Conservation (phyloP, 53 echinoderm and acorn worm species). For the Apostichopus leukothele region DNA sequence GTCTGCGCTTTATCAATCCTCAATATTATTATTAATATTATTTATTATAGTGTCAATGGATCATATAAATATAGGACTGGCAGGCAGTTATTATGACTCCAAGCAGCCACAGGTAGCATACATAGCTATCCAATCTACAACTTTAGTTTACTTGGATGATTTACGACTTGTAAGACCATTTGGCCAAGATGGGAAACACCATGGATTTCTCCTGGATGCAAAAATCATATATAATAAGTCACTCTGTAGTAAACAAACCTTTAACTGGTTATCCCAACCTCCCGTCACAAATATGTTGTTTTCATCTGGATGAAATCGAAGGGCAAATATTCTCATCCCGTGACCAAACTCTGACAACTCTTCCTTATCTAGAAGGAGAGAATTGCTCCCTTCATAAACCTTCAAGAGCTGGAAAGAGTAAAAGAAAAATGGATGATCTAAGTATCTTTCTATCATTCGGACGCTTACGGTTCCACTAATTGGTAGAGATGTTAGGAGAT, state of each 20-base stretch:
- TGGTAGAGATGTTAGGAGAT: no score
- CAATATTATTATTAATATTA: no score
- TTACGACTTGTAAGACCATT: no score
- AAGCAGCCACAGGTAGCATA: neutral
- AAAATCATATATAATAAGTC: neutral
- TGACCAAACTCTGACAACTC: constrained; percentile 76
- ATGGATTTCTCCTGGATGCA: no score
- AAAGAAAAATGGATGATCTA: neutral
- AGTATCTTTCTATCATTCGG: no score
- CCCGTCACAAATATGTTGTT: constrained; percentile 86
- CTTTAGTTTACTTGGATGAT: no score
- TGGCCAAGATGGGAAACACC: no score
- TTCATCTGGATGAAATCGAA: constrained; percentile 86
- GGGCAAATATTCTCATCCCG: constrained; percentile 88
- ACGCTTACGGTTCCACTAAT: no score
- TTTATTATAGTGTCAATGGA: no score
- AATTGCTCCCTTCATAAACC: constrained; percentile 75
- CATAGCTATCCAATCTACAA: no score
- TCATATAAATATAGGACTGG: no score
- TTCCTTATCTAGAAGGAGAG: constrained; percentile 61
- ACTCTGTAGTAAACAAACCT: constrained; percentile 53
- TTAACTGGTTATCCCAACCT: constrained; percentile 86
- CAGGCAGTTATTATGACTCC: neutral
- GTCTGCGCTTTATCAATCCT: no score
- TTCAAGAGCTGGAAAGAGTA: constrained; percentile 53